Evolutionary conservation across 1,140 invertebrate species (phyloP).

Genomic region (Scaptomyza hsui): DNA sequence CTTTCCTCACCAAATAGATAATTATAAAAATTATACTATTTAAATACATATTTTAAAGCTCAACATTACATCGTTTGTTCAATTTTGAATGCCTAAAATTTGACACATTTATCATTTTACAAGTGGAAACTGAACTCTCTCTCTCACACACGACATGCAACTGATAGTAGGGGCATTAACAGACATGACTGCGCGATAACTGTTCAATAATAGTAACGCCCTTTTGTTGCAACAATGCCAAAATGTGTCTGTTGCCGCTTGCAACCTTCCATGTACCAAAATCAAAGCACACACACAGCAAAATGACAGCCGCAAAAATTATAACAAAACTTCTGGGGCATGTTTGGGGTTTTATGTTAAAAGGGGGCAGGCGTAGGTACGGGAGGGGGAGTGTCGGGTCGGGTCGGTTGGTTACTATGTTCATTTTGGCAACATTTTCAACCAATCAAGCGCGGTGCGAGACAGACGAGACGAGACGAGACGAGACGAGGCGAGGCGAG

Average conservation of each 20-base stretch:
- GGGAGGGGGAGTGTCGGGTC: not conserved
- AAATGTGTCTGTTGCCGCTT: not conserved
- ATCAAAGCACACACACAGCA: constrained; percentile 49
- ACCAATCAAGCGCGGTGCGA: constrained; percentile 66
- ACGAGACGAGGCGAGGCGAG: constrained; percentile 24
- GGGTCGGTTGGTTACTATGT: constrained; percentile 7
- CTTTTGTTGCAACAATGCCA: constrained; percentile 27
- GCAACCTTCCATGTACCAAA: constrained; percentile 32
- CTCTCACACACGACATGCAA: no score
- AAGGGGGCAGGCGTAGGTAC: not conserved
- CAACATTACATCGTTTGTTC: not conserved
- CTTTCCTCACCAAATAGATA: no score
- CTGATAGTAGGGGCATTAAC: not conserved
- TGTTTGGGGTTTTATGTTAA: not conserved
- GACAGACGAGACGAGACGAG: constrained; percentile 55
- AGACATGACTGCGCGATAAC: constrained; percentile 6
- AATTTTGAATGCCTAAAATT: not conserved
- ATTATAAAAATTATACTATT: no score
- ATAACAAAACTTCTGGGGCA: constrained; percentile 64
- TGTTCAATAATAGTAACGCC: constrained; percentile 36
- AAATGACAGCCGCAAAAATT: constrained; percentile 75
- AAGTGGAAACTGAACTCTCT: constrained; percentile 6
- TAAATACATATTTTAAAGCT: not conserved
- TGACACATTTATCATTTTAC: constrained; percentile 16
- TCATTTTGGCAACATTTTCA: constrained; percentile 63